Evolutionary conservation across 2,888 invertebrate species (phyloP), one percentile per base, ranked within the genome.

Genomic region (Liodrosophila aerea): DNA sequence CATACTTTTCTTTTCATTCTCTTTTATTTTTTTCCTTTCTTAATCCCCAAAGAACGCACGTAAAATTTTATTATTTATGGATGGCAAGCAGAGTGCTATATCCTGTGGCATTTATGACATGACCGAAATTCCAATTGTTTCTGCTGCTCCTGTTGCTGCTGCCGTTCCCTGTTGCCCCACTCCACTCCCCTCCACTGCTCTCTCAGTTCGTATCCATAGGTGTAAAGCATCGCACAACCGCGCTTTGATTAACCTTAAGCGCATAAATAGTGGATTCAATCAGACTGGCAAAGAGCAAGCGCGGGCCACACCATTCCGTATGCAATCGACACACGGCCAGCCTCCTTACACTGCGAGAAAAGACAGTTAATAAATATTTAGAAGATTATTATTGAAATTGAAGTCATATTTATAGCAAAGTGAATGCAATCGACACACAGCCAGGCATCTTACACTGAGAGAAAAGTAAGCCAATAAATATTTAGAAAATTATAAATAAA

Each of bases 241-340:
- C 73, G 84, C 80, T 86, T 85, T 85, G 85, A 85, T 85, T 85
- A 85, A 85, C 87, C 87, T 86, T 75, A 84, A 68, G 86, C 80
- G 71, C 85, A 85, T 85, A 85, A 85, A 85, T 87, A 86, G 87
- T 83, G 86, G 86, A 77, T 86, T 87, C 85, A 85, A 85, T 87
- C 85, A 85, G 85, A 71, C 68, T 73, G 63, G 73, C 64, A 63
- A 22, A 57, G 64, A 67, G 58, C 51, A 2, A 22, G 22, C 2
- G 22, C 22, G 2, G 22, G 5, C 22, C 22, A 22, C 5, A 4
- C 22, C 22, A 73, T 63, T 63, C 73, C 63, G 64, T 64, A 60
- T 69, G 70, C 64, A 73, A 63, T 65, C 62, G 73, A 78, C 62
- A 63, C 72, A 51, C 30, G 54, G 64, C 74, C 65, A 64, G 74